phyloP scores from a whole-genome alignment of 2,797 vertebrate genomes.

The Urophycis tenuis region DNA sequence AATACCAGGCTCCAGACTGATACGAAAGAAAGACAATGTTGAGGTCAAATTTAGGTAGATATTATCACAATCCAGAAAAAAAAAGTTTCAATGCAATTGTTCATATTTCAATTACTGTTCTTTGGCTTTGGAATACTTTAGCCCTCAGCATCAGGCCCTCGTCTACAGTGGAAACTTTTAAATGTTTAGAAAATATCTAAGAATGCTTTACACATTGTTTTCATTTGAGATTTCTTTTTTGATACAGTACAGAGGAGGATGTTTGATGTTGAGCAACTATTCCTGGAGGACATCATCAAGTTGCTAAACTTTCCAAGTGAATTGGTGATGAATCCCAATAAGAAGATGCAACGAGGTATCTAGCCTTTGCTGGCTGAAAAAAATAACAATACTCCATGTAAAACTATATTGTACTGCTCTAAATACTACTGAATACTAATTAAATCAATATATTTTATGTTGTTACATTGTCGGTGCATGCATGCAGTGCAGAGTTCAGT shows the following conservation, averaged over 20 bases:
- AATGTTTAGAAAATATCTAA: not conserved
- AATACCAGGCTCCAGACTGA: too few species aligned
- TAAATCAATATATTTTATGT: too few species aligned
- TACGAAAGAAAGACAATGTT: too few species aligned
- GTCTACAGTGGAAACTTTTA: not conserved
- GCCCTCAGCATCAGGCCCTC: too few species aligned
- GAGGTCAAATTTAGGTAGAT: too few species aligned
- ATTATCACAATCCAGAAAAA: too few species aligned
- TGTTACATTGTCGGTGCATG: too few species aligned
- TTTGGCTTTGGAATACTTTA: too few species aligned
- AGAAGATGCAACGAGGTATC: constrained; percentile 80
- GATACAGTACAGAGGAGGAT: constrained; percentile 82
- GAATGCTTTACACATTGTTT: not conserved
- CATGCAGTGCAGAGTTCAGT: too few species aligned
- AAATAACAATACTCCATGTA: not conserved
- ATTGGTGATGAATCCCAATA: constrained; percentile 78
- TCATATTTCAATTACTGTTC: too few species aligned
- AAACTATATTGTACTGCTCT: not conserved
- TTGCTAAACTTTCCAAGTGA: constrained; percentile 80
- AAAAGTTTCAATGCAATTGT: too few species aligned
- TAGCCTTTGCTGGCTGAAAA: not conserved
- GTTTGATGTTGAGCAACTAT: constrained; percentile 89
- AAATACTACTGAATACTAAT: too few species aligned
- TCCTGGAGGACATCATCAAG: constrained; percentile 87
- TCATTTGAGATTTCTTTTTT: constrained; percentile 12